A percentile compares a stretch with the other conserved stretches of the same genome.
phyloP scores from a whole-genome alignment of 1,140 invertebrate species.

The Lamellibrachia luymesi region DNA sequence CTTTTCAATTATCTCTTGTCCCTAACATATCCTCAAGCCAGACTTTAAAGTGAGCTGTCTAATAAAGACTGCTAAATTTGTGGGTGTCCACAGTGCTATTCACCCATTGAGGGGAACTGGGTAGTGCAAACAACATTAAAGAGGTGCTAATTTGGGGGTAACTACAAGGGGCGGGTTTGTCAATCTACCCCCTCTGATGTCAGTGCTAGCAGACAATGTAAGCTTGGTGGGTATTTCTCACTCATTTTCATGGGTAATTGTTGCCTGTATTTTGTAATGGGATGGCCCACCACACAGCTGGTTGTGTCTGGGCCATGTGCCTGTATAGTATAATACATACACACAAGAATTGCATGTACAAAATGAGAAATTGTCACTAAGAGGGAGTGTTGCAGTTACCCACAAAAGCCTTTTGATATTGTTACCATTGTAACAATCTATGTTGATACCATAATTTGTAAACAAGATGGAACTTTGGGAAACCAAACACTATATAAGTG shows the following conservation, averaged over 20 bases:
- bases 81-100: neutral
- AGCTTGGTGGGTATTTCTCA: neutral
- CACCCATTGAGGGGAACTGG: neutral
- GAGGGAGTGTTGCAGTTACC: neutral
- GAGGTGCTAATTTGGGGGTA: neutral
- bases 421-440: too few species aligned
- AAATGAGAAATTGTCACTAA: neutral
- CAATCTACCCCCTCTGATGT: constrained; percentile 3
- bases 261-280: neutral
- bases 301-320: neutral
- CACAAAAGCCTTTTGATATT: neutral
- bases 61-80: neutral
- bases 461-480: too few species aligned
- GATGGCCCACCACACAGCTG: neutral
- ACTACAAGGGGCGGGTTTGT: neutral
- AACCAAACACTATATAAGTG: too few species aligned
- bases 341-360: neutral
- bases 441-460: too few species aligned
- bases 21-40: neutral
- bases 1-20: constrained; percentile 5
- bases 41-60: neutral
- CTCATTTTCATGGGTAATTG: neutral
- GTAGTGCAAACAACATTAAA: neutral
- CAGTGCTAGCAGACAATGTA: neutral
- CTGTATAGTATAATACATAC: neutral